Evolutionary conservation across 2,797 vertebrate species (phyloP).

Genomic region (Helostoma temminkii): DNA sequence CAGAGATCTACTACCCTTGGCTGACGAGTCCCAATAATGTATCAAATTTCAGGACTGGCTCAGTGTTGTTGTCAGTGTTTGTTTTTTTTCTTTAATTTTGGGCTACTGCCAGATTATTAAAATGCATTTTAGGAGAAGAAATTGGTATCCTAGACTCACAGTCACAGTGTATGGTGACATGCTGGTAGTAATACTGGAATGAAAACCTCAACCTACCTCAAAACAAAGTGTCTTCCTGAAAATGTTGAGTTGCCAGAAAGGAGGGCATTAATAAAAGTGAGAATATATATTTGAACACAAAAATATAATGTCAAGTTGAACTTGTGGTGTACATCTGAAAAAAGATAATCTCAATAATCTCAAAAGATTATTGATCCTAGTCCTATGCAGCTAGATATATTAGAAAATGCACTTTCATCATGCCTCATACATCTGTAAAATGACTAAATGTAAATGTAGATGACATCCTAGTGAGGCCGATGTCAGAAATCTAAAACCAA

Average conservation of each 20-base stretch:
- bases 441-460: too few relatives aligned
- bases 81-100: constrained; percentile 14
- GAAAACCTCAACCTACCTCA: constrained; percentile 37
- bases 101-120: constrained; percentile 42
- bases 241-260: constrained; percentile 9
- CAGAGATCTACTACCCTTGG: constrained; percentile 3
- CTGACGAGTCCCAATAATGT: constrained; percentile 5
- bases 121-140: constrained; percentile 34
- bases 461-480: constrained; percentile 11
- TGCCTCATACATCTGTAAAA: too few relatives aligned
- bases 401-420: too few relatives aligned
- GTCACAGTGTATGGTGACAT: constrained; percentile 24
- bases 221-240: constrained; percentile 34
- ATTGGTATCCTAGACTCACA: constrained; percentile 21
- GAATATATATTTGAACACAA: constrained; percentile 2
- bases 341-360: constrained; percentile 19
- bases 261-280: constrained; percentile 11
- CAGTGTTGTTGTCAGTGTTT: too few relatives aligned
- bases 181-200: constrained; percentile 29
- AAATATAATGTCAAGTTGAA: constrained; percentile 17
- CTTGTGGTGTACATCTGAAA: not conserved
- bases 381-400: too few relatives aligned
- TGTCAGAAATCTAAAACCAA: not conserved
- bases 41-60: constrained; percentile 33
- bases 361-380: too few relatives aligned